Evolutionary conservation across 2,888 invertebrate genomes (phyloP), one percentile per base, ranked within the genome.

Genomic region (Hypselothyrea guttata): DNA sequence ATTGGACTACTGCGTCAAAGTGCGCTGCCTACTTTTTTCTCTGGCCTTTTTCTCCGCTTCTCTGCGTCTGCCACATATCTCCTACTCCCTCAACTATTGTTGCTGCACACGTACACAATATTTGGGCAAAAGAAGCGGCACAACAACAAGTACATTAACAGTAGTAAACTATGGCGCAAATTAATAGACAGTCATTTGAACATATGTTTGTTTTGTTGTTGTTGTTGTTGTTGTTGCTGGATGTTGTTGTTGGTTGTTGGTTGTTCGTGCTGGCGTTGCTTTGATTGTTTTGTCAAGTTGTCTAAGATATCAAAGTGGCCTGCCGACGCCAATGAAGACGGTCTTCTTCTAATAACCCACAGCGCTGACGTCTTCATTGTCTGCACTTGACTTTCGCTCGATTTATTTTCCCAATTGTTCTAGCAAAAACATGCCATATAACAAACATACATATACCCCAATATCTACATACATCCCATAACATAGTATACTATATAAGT

Each of bases 231-330:
- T 64, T 52, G 45, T 37, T 63, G 58, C 46, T 53, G 56, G n/a
- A n/a, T n/a, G n/a, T n/a, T n/a, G 54, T 44, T 54, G 31, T 30
- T 31, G 42, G 13, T 52, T 57, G 67, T 61, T 66, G 61, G 47
- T 38, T 46, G 69, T 63, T 42, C 58, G 54, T 69, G 70, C 70
- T 68, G 65, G 57, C 58, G 73, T 63, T 75, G 74, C 75, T 81
- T 84, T 78, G 85, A 84, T 84, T 85, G 84, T 84, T 85, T 84
- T 84, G 84, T 84, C 84, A 84, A 84, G 85, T 84, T 85, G 84
- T 84, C 84, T 85, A 56, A 65, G 64, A 76, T 85, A 85, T 85
- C 84, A 84, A 84, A 84, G 84, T 53, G 31, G 48, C 66, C 48
- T 64, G 59, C 78, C 76, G 69, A 15, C 15, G 42, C 42, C 44